Conservation (phyloP, 2,113 vertebrate genomes). For the Gymnorhina tibicen region DNA sequence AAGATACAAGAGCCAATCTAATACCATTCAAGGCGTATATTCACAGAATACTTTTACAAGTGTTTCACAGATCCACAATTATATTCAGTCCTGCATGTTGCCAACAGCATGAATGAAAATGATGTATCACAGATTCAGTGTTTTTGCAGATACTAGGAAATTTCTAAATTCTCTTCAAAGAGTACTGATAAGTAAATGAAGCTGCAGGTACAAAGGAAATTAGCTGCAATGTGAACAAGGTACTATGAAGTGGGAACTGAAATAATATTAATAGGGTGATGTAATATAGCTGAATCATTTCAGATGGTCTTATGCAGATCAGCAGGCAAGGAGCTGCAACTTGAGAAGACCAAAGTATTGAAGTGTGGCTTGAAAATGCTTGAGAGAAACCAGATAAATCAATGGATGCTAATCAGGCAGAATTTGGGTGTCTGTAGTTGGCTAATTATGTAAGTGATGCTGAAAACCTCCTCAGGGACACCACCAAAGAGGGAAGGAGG, state of each 20-base stretch:
- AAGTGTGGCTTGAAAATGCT: background rate
- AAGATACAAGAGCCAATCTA: background rate
- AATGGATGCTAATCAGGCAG: background rate
- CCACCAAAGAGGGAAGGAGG: background rate
- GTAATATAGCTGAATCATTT: background rate
- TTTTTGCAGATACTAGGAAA: background rate
- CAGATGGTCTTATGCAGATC: background rate
- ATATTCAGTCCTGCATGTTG: background rate
- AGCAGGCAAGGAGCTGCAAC: background rate
- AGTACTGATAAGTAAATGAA: background rate
- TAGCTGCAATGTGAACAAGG: background rate
- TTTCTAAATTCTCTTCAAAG: background rate
- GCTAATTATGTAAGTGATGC: background rate
- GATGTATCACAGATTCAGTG: background rate
- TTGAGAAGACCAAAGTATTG: background rate
- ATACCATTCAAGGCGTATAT: background rate
- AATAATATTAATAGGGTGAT: background rate
- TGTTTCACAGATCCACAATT: background rate
- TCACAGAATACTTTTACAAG: background rate
- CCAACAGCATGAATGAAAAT: background rate
- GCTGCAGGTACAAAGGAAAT: background rate
- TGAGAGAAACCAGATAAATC: background rate
- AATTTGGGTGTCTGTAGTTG: background rate
- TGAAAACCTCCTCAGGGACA: background rate
- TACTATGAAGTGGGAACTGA: background rate